A percentile compares a stretch with the other conserved stretches of the same genome.
Evolutionary conservation across 1,140 invertebrate species (phyloP).

Genomic region (Adelges cooleyi): DNA sequence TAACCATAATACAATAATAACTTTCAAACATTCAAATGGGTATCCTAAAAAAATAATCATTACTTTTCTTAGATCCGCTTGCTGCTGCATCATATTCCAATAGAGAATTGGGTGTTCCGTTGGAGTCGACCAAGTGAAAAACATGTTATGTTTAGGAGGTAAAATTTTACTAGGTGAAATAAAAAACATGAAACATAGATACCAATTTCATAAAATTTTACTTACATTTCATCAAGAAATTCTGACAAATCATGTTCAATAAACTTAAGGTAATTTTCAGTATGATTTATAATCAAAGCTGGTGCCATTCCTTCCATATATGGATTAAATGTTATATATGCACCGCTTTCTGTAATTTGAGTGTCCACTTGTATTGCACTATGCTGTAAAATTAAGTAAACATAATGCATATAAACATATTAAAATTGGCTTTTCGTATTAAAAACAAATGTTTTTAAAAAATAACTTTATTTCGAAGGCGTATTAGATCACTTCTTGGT

Average conservation of each 20-base stretch:
- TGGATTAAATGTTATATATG: constrained; percentile 69
- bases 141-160: constrained; percentile 6
- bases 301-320: constrained; percentile 76
- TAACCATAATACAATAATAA: no score
- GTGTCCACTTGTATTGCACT: constrained; percentile 85
- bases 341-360: constrained; percentile 78
- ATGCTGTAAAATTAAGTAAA: constrained; percentile 42
- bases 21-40: no score
- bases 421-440: no score
- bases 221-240: constrained; percentile 25
- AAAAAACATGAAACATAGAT: no score
- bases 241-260: constrained; percentile 46
- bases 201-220: no score
- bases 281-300: constrained; percentile 78
- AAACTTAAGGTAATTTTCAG: constrained; percentile 46
- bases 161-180: constrained; percentile 15
- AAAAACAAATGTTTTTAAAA: no score
- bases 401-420: background rate
- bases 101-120: constrained; percentile 24
- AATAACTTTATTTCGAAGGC: constrained; percentile 55
- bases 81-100: constrained; percentile 22
- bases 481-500: constrained; percentile 64
- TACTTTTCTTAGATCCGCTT: constrained; percentile 24
- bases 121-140: constrained; percentile 18
- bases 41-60: no score